Evolutionary conservation across 2,797 vertebrate species (phyloP), one percentile per base, ranked within the genome.

Genomic region (Uromys caudimaculatus): DNA sequence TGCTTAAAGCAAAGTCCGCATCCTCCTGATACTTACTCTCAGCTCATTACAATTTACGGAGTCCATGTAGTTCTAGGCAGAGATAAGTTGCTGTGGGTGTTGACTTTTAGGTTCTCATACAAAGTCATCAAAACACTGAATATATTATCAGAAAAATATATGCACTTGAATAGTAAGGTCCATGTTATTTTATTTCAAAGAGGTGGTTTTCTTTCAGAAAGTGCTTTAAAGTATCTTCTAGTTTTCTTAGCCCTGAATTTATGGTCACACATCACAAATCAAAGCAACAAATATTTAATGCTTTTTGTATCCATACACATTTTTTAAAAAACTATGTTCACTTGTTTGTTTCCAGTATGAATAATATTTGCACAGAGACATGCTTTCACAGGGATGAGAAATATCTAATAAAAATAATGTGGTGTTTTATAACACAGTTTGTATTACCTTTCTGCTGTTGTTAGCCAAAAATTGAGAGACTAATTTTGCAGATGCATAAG

Each of bases 321-420:
- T 5, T 93, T 94, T 91, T 14, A 90, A 89, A 89, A 96, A 89
- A 19, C 19, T 6, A 71, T 83, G 38, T 27, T 95, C 58, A 62
- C 56, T 91, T 91, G 38, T 71, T 90, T 32, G 24, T 62, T n/a
- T 86, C 54, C 11, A 87, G 21, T 41, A 1, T 89, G 44, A 95
- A 27, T 85, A 69, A 41, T 79, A 95, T 73, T 94, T 41, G 87
- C 4, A 17, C 27, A 91, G 35, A 83, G 2, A 52, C 2, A 13
- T 93, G 24, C 19, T 75, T 97, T 96, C 77, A 56, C 76, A 52
- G 87, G 58, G n/a, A 52, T 95, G 52, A 32, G 12, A 56, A 92
- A 83, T 93, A 91, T 52, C n/a, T 93, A 69, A 52, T 89, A 60
- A 90, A 95, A 92, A 0, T 86, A 1, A 89, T 60, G 83, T 62